Conservation (phyloP, 1,140 invertebrate genomes). For the Neodiprion pinetum region DNA sequence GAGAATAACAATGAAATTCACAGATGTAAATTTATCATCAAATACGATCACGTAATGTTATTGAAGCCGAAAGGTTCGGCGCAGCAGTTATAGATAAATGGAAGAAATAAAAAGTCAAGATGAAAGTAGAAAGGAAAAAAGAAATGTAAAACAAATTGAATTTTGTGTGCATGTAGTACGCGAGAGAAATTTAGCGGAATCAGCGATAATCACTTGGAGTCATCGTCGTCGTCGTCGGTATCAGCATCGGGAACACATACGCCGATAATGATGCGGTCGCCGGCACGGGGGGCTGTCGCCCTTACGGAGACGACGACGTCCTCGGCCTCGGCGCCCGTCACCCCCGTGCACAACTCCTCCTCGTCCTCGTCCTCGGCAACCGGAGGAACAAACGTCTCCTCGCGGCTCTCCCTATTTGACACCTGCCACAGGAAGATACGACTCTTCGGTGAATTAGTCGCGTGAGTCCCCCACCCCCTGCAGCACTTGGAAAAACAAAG, state of each 20-base stretch:
- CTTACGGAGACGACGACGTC: constrained; percentile 42
- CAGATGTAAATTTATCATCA: too few species aligned
- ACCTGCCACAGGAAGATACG: constrained; percentile 76
- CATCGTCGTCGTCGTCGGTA: constrained; percentile 16
- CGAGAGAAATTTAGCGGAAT: background rate
- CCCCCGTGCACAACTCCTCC: constrained; percentile 48
- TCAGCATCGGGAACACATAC: background rate
- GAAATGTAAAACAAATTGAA: background rate
- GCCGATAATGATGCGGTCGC: constrained; percentile 50
- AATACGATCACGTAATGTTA: too few species aligned
- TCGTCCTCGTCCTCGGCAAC: constrained; percentile 29
- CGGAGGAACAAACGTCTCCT: constrained; percentile 30
- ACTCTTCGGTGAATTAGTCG: constrained; percentile 72
- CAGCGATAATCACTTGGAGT: constrained; percentile 12
- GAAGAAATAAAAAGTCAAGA: background rate
- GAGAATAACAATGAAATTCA: too few species aligned
- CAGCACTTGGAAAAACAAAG: background rate
- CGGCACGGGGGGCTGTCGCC: constrained; percentile 44
- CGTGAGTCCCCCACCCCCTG: constrained; percentile 64
- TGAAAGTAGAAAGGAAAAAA: background rate
- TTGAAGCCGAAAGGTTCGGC: too few species aligned
- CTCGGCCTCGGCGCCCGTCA: constrained; percentile 53
- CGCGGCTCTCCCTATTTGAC: constrained; percentile 70
- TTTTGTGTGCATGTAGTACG: background rate
- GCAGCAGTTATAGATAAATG: too few species aligned